A percentile compares a stretch with the other conserved stretches of the same genome.
These are phyloP conservation scores for Camptogramma bilineatum DNA, from an alignment of 2,888 invertebrate species.

Conservation along the genomic window DNA sequence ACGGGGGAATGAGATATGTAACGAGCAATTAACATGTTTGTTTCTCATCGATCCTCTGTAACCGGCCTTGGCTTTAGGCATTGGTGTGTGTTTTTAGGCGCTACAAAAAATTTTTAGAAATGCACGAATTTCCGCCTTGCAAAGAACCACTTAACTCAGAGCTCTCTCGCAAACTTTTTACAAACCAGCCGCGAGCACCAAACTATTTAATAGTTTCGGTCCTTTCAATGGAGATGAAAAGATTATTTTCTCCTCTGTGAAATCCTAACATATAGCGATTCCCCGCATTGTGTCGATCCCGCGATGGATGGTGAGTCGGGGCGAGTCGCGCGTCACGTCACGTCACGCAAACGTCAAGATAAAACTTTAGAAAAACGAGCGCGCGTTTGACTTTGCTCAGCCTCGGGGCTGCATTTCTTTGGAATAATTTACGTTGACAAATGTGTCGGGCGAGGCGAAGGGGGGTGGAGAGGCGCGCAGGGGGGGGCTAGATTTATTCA, in stretches of 20 bases:
- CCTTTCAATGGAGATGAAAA: too few relatives aligned
- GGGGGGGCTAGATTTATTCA: constrained; percentile 12
- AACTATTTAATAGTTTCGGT: too few relatives aligned
- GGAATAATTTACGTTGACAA: constrained; percentile 42
- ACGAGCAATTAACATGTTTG: constrained; percentile 1
- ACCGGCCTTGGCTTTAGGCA: not conserved
- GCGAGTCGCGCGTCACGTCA: not conserved
- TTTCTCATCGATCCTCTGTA: not conserved
- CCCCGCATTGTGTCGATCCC: not conserved
- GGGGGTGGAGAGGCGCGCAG: not conserved
- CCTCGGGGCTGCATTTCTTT: constrained; percentile 34
- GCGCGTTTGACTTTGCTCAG: not conserved
- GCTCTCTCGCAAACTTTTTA: too few relatives aligned
- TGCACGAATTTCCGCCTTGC: not conserved
- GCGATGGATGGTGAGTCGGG: not conserved
- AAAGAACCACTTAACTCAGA: too few relatives aligned
- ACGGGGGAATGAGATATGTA: constrained; percentile 9
- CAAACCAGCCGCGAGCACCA: too few relatives aligned
- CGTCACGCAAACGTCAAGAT: constrained; percentile 10
- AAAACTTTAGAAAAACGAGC: constrained; percentile 24
- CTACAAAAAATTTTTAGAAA: too few relatives aligned
- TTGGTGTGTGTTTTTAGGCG: too few relatives aligned
- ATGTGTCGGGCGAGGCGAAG: constrained; percentile 30
- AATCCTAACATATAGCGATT: too few relatives aligned
- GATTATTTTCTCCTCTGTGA: not conserved